Evolutionary conservation across 1,140 invertebrate species (phyloP), one percentile per base, ranked within the genome.

Genomic region (Drosophila cardini): DNA sequence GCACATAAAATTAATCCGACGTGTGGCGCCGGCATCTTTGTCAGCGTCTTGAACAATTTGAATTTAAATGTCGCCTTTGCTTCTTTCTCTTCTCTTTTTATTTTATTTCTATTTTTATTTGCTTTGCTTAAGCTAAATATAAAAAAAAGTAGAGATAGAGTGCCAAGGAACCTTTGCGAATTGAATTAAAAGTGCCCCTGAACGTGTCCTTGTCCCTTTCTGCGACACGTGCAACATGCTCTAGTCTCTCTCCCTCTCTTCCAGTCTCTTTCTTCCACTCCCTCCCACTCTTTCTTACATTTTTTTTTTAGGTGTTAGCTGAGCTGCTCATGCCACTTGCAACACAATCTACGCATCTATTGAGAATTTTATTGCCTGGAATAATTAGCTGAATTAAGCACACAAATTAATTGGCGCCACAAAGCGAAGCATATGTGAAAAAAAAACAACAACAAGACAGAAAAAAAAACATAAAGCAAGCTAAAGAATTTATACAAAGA

Each of bases 1-100:
- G 73, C 80, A 78, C 80, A 89, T 89, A 89, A 89, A 89, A 89
- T 84, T 89, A 89, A 89, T 89, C 84, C 84, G 84, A 89, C 84
- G 84, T 89, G 84, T 89, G 84, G 84, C 84, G 84, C 84, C 84
- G 80, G 38, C 71, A 64, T 67, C 84, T 78, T 83, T 78, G 80
- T 79, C 84, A 87, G 79, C 84, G 79, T 86, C 83, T 87, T 87
- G 18, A 73, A 82, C 84, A 79, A 89, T 89, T 89, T 89, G 84
- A 89, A 89, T 87, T 87, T 89, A 89, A 87, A 87, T 87, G 84
- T 87, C 69, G 63, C 60, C 52, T 50, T 53, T 60, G 81, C 74
- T 45, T 64, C 76, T 72, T 72, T 72, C 62, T 55, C 72, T 74
- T 63, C 53, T 69, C 53, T 77, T 64, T 77, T 77, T 77, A 77